phyloP scores from a whole-genome alignment of 2,797 vertebrate genomes.

The Lepus townsendii region DNA sequence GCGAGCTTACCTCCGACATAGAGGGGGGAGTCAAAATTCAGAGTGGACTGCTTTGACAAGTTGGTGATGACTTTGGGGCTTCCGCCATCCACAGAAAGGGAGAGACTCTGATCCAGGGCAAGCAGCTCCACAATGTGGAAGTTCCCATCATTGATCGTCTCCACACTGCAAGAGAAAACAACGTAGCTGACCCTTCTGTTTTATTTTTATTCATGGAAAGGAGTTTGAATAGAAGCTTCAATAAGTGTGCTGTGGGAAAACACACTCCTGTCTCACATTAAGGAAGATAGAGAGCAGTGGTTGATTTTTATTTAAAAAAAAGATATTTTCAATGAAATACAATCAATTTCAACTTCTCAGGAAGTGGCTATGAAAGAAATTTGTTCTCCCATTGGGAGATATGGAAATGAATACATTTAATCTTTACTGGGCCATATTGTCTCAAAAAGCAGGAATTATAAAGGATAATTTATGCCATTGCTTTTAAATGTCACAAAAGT shows the following conservation, averaged over 20 bases:
- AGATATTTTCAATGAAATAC: background rate
- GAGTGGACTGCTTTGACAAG: constrained; percentile 95
- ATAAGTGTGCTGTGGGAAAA: background rate
- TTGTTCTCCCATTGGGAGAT: background rate
- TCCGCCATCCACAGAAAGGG: constrained; percentile 96
- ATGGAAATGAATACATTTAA: background rate
- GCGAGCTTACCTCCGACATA: constrained; percentile 96
- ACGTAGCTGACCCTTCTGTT: background rate
- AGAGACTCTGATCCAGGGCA: constrained; percentile 95
- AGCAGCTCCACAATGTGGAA: constrained; percentile 97
- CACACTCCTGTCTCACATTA: background rate
- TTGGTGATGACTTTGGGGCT: constrained; percentile 96
- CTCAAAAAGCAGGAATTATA: background rate
- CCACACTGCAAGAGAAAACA: constrained; percentile 91
- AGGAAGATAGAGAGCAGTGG: background rate
- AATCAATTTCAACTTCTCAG: constrained; percentile 41
- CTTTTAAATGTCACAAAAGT: constrained; percentile 5
- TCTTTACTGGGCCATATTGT: background rate
- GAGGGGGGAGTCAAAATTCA: constrained; percentile 95
- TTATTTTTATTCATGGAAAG: background rate
- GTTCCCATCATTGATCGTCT: constrained; percentile 98
- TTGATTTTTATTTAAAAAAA: constrained; percentile 29
- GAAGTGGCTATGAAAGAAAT: background rate
- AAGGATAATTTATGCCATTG: constrained; percentile 8
- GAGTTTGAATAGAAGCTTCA: background rate